Evolutionary conservation across 2,113 vertebrate genomes (phyloP).

Genomic region (Cebus imitator): DNA sequence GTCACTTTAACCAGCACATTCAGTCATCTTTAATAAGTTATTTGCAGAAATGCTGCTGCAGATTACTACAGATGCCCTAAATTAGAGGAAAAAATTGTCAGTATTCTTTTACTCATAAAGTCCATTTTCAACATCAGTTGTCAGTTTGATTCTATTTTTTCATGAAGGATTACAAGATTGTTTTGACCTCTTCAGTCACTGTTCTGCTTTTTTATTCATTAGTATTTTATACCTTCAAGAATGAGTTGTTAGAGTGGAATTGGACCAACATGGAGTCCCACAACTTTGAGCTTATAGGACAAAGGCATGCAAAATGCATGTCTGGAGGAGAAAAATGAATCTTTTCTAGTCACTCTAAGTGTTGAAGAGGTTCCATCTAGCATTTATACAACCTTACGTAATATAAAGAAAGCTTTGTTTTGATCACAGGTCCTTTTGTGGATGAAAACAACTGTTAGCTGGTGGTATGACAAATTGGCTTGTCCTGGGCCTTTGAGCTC

Average conservation of each 20-base stretch:
- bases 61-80: not conserved
- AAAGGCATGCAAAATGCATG: not conserved
- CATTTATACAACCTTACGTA: not conserved
- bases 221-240: not conserved
- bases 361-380: not conserved
- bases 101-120: not conserved
- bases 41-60: not conserved
- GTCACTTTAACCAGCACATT: not conserved
- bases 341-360: not conserved
- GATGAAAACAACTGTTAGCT: not conserved
- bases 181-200: not conserved
- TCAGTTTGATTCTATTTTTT: conserved; percentile 6
- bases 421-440: not conserved
- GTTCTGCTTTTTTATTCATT: not conserved
- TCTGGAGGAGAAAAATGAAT: not conserved
- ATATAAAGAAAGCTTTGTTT: not conserved
- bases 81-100: not conserved
- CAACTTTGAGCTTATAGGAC: not conserved
- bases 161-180: not conserved
- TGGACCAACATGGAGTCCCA: not conserved
- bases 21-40: not conserved
- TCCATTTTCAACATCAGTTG: not conserved
- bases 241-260: not conserved
- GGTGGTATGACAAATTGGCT: not conserved
- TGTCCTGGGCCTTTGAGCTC: not conserved